Evolutionary conservation across 1,140 invertebrate genomes (phyloP), one percentile per base, ranked within the genome.

Genomic region (Macrobrachium rosenbergii): DNA sequence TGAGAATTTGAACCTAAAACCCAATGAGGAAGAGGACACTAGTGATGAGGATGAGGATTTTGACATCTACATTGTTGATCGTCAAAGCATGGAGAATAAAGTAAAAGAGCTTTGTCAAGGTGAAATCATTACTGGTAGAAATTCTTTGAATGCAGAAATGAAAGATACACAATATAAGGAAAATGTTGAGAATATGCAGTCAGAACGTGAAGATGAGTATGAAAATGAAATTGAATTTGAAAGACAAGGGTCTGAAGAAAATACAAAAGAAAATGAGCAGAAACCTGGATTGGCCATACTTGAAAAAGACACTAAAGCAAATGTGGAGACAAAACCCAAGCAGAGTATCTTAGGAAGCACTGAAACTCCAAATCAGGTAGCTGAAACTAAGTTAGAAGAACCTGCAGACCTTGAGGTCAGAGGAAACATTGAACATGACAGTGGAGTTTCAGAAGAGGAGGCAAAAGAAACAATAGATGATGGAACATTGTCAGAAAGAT

Each of bases 31-130:
- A 11, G 62, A 45, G n/a, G 62, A 82, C 58, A 28, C 10, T 7
- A 67, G 23, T 82, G 62, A 82, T 28, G 77, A 80, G 10, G 59
- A 37, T 19, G 60, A 64, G 43, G 45, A 21, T 59, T 63, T 67
- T 17, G 52, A 59, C 23, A 67, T 67, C 6, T 37, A 28, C 7
- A 67, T 21, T 64, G 21, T n/a, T 64, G 59, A 28, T 14, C 79
- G 45, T 45, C 58, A 28, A 0, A 52, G 6, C 11, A 23, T n/a
- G 11, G 72, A 82, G n/a, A 63, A 80, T 28, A 14, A 72, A 23
- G 21, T 52, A 8, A 52, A 52, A 52, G 52, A 52, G 6, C 52
- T 52, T 52, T 52, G 7, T 12, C 7, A 52, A 12, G 52, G 52
- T 52, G 52, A 52, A 52, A 52, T 52, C 52, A 52, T 52, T 52